Conservation (phyloP, 1,140 invertebrate species). For the Drosophila eugracilis region DNA sequence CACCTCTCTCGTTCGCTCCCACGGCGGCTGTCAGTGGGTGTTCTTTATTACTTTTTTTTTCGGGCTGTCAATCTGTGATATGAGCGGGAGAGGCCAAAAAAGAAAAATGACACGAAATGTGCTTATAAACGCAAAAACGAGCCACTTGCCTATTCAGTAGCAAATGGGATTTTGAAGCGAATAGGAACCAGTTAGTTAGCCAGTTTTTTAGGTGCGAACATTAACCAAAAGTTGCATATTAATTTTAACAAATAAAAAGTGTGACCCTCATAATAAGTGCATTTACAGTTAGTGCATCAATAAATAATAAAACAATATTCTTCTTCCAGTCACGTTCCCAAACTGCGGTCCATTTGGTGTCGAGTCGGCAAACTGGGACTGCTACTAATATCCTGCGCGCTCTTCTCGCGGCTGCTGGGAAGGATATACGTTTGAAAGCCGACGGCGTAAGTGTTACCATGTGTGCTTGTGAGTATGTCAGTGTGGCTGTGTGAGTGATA, state of each 20-base stretch:
- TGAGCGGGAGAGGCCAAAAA: slow-evolving; percentile 46
- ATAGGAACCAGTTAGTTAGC: slow-evolving; percentile 48
- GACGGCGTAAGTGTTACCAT: slow-evolving; percentile 91
- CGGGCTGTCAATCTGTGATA: slow-evolving; percentile 77
- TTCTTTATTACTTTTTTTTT: slow-evolving; percentile 31
- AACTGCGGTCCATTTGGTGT: slow-evolving; percentile 95
- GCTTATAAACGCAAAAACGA: slow-evolving; percentile 75
- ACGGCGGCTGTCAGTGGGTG: slow-evolving; percentile 40
- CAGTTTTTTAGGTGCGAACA: slow-evolving; percentile 48
- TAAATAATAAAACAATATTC: too few species aligned
- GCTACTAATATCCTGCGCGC: slow-evolving; percentile 95
- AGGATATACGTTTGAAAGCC: slow-evolving; percentile 92
- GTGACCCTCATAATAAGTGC: slow-evolving; percentile 15
- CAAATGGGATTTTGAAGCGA: slow-evolving; percentile 77
- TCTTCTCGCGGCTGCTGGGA: slow-evolving; percentile 92
- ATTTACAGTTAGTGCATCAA: slow-evolving; percentile 6
- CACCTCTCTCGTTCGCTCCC: slow-evolving; percentile 5
- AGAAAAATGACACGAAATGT: slow-evolving; percentile 76
- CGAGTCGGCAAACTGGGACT: slow-evolving; percentile 94
- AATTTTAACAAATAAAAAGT: slow-evolving; percentile 11
- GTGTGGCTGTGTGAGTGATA: slow-evolving; percentile 8
- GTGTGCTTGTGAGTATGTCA: slow-evolving; percentile 11
- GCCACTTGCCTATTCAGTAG: slow-evolving; percentile 66
- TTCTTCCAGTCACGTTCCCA: slow-evolving; percentile 87
- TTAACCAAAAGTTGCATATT: slow-evolving; percentile 18